Evolutionary conservation across 2,113 vertebrate species (phyloP).

Genomic region (Centropristis striata): DNA sequence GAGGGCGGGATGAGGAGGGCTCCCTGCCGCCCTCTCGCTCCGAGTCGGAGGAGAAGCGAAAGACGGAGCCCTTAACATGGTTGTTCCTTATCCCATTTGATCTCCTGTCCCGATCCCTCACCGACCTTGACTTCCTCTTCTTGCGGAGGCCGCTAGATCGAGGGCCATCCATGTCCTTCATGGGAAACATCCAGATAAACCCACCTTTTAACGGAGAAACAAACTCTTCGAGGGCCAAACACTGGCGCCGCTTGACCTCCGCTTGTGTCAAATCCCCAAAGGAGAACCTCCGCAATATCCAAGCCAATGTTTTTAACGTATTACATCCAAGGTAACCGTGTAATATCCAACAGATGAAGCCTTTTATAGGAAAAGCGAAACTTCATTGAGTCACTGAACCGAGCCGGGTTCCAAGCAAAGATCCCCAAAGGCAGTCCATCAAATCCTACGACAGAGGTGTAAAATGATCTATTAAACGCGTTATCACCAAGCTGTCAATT

Average conservation of each 20-base stretch:
- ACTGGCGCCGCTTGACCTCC: conserved; percentile 44
- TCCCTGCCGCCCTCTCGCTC: conserved; percentile 90
- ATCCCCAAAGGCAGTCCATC: conserved; percentile 73
- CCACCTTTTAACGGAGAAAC: conserved; percentile 45
- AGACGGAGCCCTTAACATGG: conserved; percentile 79
- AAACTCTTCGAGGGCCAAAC: conserved; percentile 43
- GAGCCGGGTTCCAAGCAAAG: conserved; percentile 63
- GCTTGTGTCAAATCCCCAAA: conserved; percentile 37
- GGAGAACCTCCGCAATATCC: conserved; percentile 65
- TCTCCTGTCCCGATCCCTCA: conserved; percentile 89
- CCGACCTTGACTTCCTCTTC: conserved; percentile 93
- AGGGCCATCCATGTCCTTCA: conserved; percentile 91
- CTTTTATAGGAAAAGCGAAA: conserved; percentile 56
- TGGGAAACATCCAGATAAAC: conserved; percentile 65
- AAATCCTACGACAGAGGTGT: conserved; percentile 68
- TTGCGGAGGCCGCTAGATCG: conserved; percentile 91
- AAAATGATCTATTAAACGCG: conserved; percentile 59
- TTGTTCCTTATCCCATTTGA: conserved; percentile 85
- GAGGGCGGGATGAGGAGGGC: conserved; percentile 89
- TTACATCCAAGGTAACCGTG: conserved; percentile 70
- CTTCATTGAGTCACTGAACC: conserved; percentile 49
- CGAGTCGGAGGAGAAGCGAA: conserved; percentile 92
- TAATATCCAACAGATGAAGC: conserved; percentile 72
- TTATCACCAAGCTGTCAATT: conserved; percentile 60
- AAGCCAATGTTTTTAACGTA: conserved; percentile 37